A percentile compares a stretch with the other conserved stretches of the same genome.
These are phyloP conservation scores for Brenthis hecate DNA, from an alignment of 2,888 invertebrate species.

Conservation along the genomic window DNA sequence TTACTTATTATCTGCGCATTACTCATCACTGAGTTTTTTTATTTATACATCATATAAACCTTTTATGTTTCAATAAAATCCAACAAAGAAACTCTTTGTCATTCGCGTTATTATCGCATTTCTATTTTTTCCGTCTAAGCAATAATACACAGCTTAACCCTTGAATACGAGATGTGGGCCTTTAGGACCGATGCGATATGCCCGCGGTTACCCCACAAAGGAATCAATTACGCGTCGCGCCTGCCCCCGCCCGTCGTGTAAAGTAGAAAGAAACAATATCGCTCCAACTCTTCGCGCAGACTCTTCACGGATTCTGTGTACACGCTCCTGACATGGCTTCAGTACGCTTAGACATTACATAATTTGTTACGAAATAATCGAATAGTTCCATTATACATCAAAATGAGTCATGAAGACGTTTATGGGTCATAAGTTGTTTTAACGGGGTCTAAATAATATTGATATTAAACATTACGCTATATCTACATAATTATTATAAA, in stretches of 20 bases:
- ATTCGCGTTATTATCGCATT: conserved; percentile 12
- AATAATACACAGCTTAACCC: conserved; percentile 34
- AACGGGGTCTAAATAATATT: too few species aligned
- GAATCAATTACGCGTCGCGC: conserved; percentile 68
- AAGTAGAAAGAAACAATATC: conserved; percentile 54
- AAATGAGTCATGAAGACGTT: too few species aligned
- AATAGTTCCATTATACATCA: background rate
- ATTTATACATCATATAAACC: background rate
- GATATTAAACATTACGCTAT: too few species aligned
- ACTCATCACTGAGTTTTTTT: too few species aligned
- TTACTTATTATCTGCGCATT: too few species aligned
- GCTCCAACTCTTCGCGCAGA: conserved; percentile 50
- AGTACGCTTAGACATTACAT: conserved; percentile 26
- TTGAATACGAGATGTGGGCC: conserved; percentile 28
- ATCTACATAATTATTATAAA: too few species aligned
- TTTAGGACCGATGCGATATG: conserved; percentile 44
- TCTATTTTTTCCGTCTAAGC: conserved; percentile 14
- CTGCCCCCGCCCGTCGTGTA: conserved; percentile 48
- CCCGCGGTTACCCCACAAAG: conserved; percentile 72
- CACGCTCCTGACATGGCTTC: conserved; percentile 50
- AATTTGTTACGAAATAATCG: background rate
- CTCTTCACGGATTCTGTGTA: conserved; percentile 65
- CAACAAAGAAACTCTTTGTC: conserved; percentile 6
- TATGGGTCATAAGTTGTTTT: too few species aligned
- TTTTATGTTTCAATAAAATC: background rate